A percentile compares a stretch with the other conserved stretches of the same genome.
Conservation (phyloP, 2,113 vertebrate genomes). For the Eptesicus fuscus region DNA sequence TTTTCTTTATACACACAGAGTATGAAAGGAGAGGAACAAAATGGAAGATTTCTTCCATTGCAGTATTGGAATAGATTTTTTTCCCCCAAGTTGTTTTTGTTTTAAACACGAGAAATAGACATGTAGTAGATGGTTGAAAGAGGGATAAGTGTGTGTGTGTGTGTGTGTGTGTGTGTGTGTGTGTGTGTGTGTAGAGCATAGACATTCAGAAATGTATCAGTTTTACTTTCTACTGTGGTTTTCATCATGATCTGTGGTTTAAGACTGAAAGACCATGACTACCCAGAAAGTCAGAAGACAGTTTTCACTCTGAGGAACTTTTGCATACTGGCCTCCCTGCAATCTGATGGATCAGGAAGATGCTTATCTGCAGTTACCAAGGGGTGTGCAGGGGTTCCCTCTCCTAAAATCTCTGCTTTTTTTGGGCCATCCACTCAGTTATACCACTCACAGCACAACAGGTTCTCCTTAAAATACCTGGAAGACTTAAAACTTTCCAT, state of each 20-base stretch:
- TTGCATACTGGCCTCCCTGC: neutral
- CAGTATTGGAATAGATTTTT: neutral
- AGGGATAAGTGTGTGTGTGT: neutral
- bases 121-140: neutral
- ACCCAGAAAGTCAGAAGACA: conserved; percentile 3
- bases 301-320: neutral
- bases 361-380: neutral
- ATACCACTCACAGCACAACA: neutral
- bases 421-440: neutral
- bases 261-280: neutral
- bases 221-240: conserved; percentile 49
- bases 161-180: no score
- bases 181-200: no score
- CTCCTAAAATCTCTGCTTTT: neutral
- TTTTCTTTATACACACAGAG: neutral
- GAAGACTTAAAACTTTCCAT: neutral
- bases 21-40: neutral
- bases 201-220: conserved; percentile 19
- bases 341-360: neutral
- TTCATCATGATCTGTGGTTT: neutral
- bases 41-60: neutral
- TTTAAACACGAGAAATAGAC: neutral
- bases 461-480: neutral
- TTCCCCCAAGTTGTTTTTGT: neutral
- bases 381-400: neutral